phyloP scores from a whole-genome alignment of 2,888 invertebrate genomes.

The Ypsolopha scabrella region DNA sequence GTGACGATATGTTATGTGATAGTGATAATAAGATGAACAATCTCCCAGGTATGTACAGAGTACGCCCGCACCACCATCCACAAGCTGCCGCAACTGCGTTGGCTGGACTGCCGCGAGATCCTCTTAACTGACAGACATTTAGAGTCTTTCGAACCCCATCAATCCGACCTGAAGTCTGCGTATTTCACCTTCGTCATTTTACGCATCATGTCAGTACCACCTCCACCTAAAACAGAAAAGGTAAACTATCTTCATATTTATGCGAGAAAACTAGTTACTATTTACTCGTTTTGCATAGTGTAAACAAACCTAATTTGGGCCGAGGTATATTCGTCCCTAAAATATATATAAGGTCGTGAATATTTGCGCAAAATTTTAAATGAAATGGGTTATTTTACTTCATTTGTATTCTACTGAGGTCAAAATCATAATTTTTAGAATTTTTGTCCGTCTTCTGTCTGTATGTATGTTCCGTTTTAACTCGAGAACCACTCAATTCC shows the following conservation, averaged over 20 bases:
- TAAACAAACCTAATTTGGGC: no score
- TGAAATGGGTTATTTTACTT: no score
- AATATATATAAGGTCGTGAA: no score
- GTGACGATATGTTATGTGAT: no score
- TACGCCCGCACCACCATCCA: conserved; percentile 53
- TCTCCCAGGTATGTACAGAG: conserved; percentile 44
- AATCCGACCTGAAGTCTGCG: conserved; percentile 42
- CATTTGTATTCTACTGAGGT: no score
- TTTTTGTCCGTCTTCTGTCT: no score
- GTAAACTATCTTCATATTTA: conserved; percentile 18
- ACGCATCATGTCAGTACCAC: conserved; percentile 61
- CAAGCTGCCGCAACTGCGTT: conserved; percentile 47
- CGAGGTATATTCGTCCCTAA: no score
- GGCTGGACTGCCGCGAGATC: conserved; percentile 63
- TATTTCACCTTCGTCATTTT: conserved; percentile 59
- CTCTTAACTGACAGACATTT: conserved; percentile 31
- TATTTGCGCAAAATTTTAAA: no score
- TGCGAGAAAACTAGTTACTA: not conserved
- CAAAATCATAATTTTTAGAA: no score
- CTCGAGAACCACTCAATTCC: no score
- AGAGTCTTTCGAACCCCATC: conserved; percentile 32
- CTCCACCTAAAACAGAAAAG: conserved; percentile 66
- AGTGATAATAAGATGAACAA: no score
- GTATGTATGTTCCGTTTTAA: no score
- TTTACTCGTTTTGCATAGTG: not conserved